phyloP scores from a whole-genome alignment of 2,113 vertebrate genomes.

The Orcinus orca region DNA sequence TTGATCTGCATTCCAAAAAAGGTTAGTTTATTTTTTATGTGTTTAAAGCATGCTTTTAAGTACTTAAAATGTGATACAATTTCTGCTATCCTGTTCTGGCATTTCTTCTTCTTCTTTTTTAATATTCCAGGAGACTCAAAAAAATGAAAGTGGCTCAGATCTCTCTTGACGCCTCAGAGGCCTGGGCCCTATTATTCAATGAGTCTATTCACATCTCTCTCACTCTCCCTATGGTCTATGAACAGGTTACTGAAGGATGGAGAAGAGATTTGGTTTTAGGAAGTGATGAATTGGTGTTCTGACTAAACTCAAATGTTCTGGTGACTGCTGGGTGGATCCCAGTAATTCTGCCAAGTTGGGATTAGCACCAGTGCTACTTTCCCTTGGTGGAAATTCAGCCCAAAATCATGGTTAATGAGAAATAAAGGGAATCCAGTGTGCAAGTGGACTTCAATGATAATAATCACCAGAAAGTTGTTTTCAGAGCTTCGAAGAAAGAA shows the following conservation, averaged over 20 bases:
- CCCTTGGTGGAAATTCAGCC: constrained; percentile 16
- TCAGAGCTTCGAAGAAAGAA: not conserved
- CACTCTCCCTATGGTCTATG: not conserved
- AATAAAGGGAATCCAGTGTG: not conserved
- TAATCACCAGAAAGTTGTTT: constrained; percentile 32
- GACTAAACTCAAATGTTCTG: constrained; percentile 65
- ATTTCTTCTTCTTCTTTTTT: not conserved
- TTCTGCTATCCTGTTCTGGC: not conserved
- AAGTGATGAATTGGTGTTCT: constrained; percentile 51
- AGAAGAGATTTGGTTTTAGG: constrained; percentile 52
- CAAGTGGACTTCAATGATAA: not conserved
- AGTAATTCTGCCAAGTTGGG: constrained; percentile 52
- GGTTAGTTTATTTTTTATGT: not conserved
- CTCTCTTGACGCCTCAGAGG: not conserved
- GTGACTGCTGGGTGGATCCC: constrained; percentile 60
- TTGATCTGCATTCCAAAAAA: not conserved
- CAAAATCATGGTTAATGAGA: constrained; percentile 18
- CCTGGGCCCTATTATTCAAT: not conserved
- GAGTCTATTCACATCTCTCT: not conserved
- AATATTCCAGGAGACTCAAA: not conserved
- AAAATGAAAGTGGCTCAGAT: not conserved
- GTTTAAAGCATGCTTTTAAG: not conserved
- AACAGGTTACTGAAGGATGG: constrained; percentile 65
- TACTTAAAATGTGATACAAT: not conserved
- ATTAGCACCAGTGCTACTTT: constrained; percentile 34